A percentile compares a stretch with the other conserved stretches of the same genome.
These are phyloP conservation scores for Spea bombifrons DNA, from an alignment of 2,113 vertebrate species.

Conservation along the genomic window DNA sequence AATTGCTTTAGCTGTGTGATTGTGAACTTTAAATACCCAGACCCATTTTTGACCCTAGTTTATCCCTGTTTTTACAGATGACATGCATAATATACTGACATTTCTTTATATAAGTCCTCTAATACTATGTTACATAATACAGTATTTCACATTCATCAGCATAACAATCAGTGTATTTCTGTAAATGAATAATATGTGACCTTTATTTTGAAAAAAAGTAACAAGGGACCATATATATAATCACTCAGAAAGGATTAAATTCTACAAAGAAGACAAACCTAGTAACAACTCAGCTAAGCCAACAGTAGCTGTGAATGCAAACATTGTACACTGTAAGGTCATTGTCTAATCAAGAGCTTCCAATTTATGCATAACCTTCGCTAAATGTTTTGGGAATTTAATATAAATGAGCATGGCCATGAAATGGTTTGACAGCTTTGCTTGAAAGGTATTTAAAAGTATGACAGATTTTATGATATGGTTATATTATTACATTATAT, in stretches of 20 bases:
- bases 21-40: too few relatives aligned
- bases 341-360: slow-evolving; percentile 23
- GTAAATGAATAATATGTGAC: background rate
- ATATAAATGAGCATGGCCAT: slow-evolving; percentile 12
- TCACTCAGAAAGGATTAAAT: background rate
- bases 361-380: slow-evolving; percentile 18
- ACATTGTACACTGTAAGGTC: slow-evolving; percentile 18
- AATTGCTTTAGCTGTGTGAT: too few relatives aligned
- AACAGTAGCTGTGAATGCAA: background rate
- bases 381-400: background rate
- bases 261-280: background rate
- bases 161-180: slow-evolving; percentile 1
- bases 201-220: background rate
- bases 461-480: slow-evolving; percentile 12
- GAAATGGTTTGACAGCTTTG: background rate
- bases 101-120: background rate
- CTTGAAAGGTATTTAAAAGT: slow-evolving; percentile 22
- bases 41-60: too few relatives aligned
- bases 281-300: background rate
- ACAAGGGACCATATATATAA: too few relatives aligned
- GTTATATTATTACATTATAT: slow-evolving; percentile 1
- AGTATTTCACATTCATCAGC: slow-evolving; percentile 1
- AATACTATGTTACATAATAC: slow-evolving; percentile 6
- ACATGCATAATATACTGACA: too few relatives aligned
- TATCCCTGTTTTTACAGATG: too few relatives aligned